These are phyloP conservation scores for Urocolius indicus DNA, from an alignment of 2,113 vertebrate genomes.

Conservation along the genomic window DNA sequence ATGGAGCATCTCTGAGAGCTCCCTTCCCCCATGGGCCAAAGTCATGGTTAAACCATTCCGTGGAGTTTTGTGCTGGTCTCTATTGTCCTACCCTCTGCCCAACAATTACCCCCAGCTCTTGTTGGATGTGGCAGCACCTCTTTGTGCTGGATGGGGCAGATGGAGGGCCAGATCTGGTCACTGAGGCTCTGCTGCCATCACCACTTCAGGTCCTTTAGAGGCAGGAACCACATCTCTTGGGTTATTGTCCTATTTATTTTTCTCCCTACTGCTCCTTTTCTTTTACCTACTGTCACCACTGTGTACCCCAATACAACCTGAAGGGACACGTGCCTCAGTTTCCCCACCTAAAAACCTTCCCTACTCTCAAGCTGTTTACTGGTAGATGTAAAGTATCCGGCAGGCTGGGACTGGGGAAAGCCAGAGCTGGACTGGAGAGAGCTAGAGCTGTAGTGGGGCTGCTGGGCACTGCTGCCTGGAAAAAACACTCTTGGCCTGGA, in stretches of 20 bases:
- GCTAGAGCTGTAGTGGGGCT: background rate
- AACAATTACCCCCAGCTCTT: background rate
- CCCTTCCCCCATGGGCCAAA: background rate
- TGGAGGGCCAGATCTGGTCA: background rate
- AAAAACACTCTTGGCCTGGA: no score
- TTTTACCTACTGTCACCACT: background rate
- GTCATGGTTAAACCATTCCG: background rate
- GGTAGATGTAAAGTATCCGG: background rate
- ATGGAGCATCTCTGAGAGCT: background rate
- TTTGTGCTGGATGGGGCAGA: background rate
- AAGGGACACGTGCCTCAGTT: background rate
- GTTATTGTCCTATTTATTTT: background rate
- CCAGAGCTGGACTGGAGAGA: background rate
- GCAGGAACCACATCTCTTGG: background rate
- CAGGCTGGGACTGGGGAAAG: background rate
- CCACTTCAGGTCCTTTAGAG: background rate
- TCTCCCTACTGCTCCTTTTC: background rate
- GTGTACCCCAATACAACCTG: background rate
- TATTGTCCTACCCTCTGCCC: background rate
- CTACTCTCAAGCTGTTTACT: background rate
- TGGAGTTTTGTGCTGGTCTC: background rate
- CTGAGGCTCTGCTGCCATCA: rapidly evolving
- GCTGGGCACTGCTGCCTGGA: background rate
- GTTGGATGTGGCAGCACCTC: background rate
- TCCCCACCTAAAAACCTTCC: background rate